Conservation (phyloP, 2,113 vertebrate genomes). For the Himantopus leucocephalus region DNA sequence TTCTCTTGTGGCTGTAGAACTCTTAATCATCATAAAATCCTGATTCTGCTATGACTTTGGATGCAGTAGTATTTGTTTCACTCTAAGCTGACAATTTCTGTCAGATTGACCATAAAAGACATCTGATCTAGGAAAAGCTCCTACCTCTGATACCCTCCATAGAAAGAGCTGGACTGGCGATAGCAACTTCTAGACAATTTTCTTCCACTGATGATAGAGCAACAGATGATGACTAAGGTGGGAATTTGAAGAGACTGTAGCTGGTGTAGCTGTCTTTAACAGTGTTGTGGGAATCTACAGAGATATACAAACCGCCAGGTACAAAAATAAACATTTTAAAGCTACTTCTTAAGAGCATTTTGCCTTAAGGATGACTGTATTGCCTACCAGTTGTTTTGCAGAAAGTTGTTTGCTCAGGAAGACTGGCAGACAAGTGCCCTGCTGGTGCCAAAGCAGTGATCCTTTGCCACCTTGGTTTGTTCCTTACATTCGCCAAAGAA, state of each 20-base stretch:
- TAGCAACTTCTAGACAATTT: neutral
- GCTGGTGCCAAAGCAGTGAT: conserved; percentile 29
- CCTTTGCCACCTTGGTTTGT: conserved; percentile 46
- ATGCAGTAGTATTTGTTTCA: neutral
- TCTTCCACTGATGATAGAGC: neutral
- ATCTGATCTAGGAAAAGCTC: neutral
- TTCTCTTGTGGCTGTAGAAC: neutral
- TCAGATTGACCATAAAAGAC: neutral
- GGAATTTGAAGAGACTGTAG: neutral
- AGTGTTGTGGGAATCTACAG: neutral
- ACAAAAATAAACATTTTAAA: neutral
- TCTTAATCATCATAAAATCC: neutral
- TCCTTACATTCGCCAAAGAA: conserved; percentile 53
- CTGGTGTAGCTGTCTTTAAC: neutral
- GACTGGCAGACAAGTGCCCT: neutral
- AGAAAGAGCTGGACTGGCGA: neutral
- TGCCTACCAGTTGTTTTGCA: neutral
- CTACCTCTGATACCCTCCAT: neutral
- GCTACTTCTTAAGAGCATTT: neutral
- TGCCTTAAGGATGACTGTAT: neutral
- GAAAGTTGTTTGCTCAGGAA: neutral
- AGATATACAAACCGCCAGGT: neutral
- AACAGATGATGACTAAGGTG: neutral
- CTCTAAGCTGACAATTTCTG: neutral
- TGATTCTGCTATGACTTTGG: neutral